These are phyloP conservation scores for Machaerirhynchus nigripectus DNA, from an alignment of 2,113 vertebrate genomes.

Conservation along the genomic window DNA sequence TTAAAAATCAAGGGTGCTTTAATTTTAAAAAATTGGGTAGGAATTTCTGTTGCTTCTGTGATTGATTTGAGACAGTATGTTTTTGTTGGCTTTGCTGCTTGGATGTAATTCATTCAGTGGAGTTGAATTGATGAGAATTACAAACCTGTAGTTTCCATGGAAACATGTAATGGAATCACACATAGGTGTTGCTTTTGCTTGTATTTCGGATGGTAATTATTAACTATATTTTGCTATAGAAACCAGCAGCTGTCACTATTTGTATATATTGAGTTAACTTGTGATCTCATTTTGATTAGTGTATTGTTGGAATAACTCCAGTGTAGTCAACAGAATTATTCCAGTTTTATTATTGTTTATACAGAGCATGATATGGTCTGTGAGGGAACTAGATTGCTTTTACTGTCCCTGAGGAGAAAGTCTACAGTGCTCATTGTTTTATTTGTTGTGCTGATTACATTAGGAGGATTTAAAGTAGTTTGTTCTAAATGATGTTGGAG, in stretches of 20 bases:
- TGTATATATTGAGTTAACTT: constrained; percentile 16
- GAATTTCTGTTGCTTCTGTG: not conserved
- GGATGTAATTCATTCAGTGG: not conserved
- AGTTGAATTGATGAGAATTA: not conserved
- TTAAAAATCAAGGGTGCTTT: not conserved
- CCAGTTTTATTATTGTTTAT: constrained; percentile 19
- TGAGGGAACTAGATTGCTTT: not conserved
- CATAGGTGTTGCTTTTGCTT: constrained; percentile 29
- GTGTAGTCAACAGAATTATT: not conserved
- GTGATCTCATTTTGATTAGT: constrained; percentile 55
- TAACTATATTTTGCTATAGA: constrained; percentile 52
- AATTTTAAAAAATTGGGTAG: not conserved
- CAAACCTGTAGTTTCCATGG: not conserved
- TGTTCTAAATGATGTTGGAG: not conserved
- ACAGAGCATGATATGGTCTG: not conserved
- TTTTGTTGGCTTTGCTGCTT: not conserved
- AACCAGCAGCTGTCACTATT: constrained; percentile 53
- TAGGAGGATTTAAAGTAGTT: not conserved
- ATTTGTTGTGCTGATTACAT: not conserved
- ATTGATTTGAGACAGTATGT: not conserved
- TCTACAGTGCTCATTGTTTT: not conserved
- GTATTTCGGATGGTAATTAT: constrained; percentile 4
- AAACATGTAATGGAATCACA: not conserved
- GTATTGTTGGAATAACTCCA: constrained; percentile 37
- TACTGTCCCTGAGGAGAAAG: not conserved